Evolutionary conservation across 2,113 vertebrate species (phyloP).

Genomic region (Lophotis ruficrista): DNA sequence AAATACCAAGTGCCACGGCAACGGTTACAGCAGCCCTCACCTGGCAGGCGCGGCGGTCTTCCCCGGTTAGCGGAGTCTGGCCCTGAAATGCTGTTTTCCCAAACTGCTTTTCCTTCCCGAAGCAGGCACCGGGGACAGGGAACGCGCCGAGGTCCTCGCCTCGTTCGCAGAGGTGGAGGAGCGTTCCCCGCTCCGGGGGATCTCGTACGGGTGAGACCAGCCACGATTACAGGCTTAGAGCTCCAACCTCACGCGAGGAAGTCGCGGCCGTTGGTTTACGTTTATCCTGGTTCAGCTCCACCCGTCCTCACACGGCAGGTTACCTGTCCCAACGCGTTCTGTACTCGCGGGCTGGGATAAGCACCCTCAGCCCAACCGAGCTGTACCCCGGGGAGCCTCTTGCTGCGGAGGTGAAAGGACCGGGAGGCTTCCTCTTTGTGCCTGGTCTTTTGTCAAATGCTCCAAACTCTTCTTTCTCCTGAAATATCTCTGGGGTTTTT

Average conservation of each 20-base stretch:
- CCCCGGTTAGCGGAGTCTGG: neutral
- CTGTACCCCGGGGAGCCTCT: rapidly evolving
- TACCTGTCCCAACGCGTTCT: neutral
- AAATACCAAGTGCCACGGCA: neutral
- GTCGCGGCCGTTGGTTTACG: neutral
- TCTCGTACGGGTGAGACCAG: neutral
- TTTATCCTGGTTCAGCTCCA: neutral
- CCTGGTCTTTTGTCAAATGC: neutral
- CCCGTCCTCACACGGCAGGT: neutral
- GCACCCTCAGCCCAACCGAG: neutral
- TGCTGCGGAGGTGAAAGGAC: neutral
- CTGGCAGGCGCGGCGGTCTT: neutral
- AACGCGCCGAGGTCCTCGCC: neutral
- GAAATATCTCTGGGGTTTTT: neutral
- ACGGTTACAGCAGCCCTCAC: neutral
- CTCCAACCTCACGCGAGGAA: neutral
- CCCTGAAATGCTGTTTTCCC: neutral
- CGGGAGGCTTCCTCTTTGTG: neutral
- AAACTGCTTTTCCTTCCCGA: neutral
- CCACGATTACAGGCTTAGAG: neutral
- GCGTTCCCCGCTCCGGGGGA: neutral
- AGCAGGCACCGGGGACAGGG: no score
- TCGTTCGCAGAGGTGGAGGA: neutral
- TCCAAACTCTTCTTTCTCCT: neutral
- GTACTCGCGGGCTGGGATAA: neutral